Conservation (phyloP, 2,888 invertebrate genomes). For the Portevinia maculata region DNA sequence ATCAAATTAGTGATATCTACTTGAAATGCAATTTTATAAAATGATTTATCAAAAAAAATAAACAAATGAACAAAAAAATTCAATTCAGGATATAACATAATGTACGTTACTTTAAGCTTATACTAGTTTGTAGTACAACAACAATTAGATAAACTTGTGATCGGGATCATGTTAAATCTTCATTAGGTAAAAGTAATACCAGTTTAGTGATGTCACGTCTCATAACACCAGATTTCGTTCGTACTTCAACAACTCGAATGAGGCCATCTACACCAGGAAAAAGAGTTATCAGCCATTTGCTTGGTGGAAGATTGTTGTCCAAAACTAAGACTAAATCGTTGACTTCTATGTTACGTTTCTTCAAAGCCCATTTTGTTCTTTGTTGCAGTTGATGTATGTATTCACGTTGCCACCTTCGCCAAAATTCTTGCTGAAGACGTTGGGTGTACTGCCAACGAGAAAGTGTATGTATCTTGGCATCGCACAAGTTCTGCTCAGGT, state of each 20-base stretch:
- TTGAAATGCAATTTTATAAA: too few species aligned
- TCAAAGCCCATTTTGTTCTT: slow-evolving; percentile 1
- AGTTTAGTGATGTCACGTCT: slow-evolving; percentile 21
- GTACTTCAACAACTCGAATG: slow-evolving; percentile 24
- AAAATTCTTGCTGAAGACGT: too few species aligned
- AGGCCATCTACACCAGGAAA: too few species aligned
- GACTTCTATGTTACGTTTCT: too few species aligned
- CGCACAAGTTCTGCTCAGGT: slow-evolving; percentile 1
- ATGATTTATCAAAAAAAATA: too few species aligned
- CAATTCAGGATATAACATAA: background rate
- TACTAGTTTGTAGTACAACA: background rate
- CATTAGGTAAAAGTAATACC: slow-evolving; percentile 15
- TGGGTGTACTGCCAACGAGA: too few species aligned
- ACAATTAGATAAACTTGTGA: background rate
- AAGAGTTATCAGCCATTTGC: slow-evolving; percentile 15
- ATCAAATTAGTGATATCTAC: background rate
- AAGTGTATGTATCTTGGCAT: too few species aligned
- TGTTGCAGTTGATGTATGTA: slow-evolving; percentile 18
- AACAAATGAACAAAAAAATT: background rate
- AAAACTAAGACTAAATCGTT: too few species aligned
- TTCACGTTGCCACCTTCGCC: too few species aligned
- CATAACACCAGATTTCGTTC: slow-evolving; percentile 5
- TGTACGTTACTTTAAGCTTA: too few species aligned
- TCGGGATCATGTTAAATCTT: too few species aligned
- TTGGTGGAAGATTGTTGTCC: slow-evolving; percentile 21